Evolutionary conservation across 2,113 vertebrate genomes (phyloP).

Genomic region (Sitta europaea): DNA sequence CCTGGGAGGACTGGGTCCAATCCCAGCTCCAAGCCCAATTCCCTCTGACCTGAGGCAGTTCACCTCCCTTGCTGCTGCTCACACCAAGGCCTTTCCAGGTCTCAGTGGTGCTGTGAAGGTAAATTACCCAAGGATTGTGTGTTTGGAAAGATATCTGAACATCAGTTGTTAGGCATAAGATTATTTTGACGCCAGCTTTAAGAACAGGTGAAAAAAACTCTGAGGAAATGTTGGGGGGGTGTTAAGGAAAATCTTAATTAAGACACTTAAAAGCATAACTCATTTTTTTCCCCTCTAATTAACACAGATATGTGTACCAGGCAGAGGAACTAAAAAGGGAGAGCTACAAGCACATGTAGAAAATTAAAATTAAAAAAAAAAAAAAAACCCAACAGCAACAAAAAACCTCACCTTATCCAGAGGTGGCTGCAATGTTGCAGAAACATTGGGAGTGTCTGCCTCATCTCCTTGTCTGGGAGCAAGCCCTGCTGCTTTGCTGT

Average conservation of each 20-base stretch:
- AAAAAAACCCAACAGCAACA: neutral
- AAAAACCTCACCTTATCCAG: neutral
- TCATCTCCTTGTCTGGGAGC: neutral
- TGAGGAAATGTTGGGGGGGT: neutral
- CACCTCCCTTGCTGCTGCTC: neutral
- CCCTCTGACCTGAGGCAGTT: neutral
- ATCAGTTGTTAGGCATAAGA: neutral
- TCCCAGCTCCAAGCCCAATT: neutral
- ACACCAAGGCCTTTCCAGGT: neutral
- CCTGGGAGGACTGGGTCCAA: neutral
- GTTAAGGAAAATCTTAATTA: neutral
- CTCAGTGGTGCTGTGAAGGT: neutral
- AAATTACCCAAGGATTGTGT: neutral
- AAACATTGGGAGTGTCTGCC: neutral
- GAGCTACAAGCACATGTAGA: neutral
- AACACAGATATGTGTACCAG: neutral
- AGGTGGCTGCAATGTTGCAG: neutral
- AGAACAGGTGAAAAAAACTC: neutral
- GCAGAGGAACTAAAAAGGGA: neutral
- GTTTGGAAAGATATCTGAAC: neutral
- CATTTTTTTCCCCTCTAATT: neutral
- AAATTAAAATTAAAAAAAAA: neutral
- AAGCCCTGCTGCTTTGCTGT: neutral
- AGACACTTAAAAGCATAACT: neutral
- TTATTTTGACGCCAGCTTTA: neutral